These are phyloP conservation scores for Sciurus carolinensis DNA, from an alignment of 2,797 vertebrate genomes.

Conservation along the genomic window DNA sequence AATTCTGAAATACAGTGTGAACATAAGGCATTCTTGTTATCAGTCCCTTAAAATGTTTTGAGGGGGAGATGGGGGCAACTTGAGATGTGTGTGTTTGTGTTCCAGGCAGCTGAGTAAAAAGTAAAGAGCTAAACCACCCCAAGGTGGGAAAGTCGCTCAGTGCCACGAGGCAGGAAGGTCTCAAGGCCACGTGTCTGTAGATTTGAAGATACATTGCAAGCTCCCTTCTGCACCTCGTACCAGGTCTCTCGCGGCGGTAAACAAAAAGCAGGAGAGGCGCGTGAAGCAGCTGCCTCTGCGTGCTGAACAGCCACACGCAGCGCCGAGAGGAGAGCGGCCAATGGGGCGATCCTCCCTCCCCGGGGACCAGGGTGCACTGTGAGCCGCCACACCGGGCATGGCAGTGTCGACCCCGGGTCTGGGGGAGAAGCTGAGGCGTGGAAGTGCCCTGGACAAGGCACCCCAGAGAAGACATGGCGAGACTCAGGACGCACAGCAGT, in stretches of 20 bases:
- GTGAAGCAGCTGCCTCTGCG: too few species aligned
- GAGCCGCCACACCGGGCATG: too few species aligned
- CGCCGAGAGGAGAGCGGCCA: background rate
- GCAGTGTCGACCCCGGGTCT: background rate
- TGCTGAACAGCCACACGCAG: background rate
- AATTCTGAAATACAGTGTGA: background rate
- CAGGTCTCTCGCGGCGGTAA: background rate
- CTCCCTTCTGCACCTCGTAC: background rate
- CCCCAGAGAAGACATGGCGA: background rate
- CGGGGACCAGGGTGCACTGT: rapidly evolving
- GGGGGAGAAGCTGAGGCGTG: background rate
- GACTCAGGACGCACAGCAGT: background rate
- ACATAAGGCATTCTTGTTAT: background rate
- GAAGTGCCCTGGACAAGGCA: too few species aligned
- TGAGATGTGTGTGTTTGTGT: background rate
- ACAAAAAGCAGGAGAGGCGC: background rate
- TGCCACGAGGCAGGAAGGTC: background rate
- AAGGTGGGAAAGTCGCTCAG: background rate
- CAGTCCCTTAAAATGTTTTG: background rate
- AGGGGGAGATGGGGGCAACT: background rate
- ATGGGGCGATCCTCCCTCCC: rapidly evolving
- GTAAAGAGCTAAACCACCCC: background rate
- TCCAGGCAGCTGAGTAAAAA: background rate
- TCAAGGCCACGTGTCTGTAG: background rate
- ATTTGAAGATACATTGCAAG: background rate